Conservation (phyloP, 2,888 invertebrate species). For the Zygaena filipendulae region DNA sequence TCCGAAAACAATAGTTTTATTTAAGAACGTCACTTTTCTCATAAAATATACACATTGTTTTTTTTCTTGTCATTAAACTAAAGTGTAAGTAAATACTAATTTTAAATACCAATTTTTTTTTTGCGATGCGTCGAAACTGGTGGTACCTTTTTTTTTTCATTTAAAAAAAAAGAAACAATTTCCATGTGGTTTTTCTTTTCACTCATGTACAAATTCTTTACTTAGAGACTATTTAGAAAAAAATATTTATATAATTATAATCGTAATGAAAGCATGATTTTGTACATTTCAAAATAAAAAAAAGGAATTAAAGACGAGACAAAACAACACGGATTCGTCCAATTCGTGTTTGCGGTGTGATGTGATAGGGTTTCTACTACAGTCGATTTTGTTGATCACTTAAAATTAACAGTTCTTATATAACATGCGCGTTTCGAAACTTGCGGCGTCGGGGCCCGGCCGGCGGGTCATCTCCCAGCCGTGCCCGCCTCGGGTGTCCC, state of each 20-base stretch:
- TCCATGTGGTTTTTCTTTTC: slow-evolving; percentile 35
- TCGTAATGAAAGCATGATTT: slow-evolving; percentile 64
- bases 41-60: slow-evolving; percentile 70
- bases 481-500: slow-evolving; percentile 16
- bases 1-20: slow-evolving; percentile 71
- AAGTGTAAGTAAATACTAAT: slow-evolving; percentile 69
- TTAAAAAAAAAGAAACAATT: too few relatives aligned
- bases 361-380: slow-evolving; percentile 64
- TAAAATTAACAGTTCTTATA: slow-evolving; percentile 56
- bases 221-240: slow-evolving; percentile 62
- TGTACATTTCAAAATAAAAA: slow-evolving; percentile 62
- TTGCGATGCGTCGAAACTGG: too few relatives aligned
- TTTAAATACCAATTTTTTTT: slow-evolving; percentile 63
- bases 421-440: too few relatives aligned
- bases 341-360: slow-evolving; percentile 51
- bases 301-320: slow-evolving; percentile 44
- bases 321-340: not conserved
- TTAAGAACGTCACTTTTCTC: slow-evolving; percentile 69
- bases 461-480: slow-evolving; percentile 11
- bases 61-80: slow-evolving; percentile 69
- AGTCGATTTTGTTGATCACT: slow-evolving; percentile 56
- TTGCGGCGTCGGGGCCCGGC: slow-evolving; percentile 20
- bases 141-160: not conserved
- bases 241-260: slow-evolving; percentile 45
- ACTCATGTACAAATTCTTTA: slow-evolving; percentile 57